A percentile compares a stretch with the other conserved stretches of the same genome.
Evolutionary conservation across 2,888 invertebrate species (phyloP).

Genomic region (Melanargia galathea): DNA sequence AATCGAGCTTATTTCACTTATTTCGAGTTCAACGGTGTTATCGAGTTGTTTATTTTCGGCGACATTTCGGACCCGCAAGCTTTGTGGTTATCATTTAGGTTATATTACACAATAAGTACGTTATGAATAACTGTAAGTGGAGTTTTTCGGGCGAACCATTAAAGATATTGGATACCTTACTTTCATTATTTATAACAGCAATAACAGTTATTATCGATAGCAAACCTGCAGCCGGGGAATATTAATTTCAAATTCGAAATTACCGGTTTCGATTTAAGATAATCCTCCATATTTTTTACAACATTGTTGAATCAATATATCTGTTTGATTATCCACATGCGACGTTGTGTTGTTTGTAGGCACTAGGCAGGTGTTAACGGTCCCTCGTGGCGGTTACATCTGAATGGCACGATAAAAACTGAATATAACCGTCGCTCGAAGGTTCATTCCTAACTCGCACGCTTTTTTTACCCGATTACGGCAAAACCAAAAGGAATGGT

Average conservation of each 20-base stretch:
- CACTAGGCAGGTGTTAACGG: constrained; percentile 74
- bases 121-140: constrained; percentile 5
- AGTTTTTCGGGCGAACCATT: constrained; percentile 5
- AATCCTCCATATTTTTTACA: constrained; percentile 19
- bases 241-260: constrained; percentile 37
- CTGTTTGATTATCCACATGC: too few species aligned
- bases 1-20: constrained; percentile 20
- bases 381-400: constrained; percentile 70
- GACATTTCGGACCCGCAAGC: not conserved
- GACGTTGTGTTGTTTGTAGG: constrained; percentile 24
- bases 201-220: constrained; percentile 23
- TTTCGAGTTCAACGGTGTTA: not conserved
- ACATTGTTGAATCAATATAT: constrained; percentile 21
- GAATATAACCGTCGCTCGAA: constrained; percentile 57
- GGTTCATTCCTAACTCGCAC: constrained; percentile 51
- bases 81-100: not conserved
- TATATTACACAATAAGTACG: not conserved
- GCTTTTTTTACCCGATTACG: too few species aligned
- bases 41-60: constrained; percentile 1
- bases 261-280: constrained; percentile 40
- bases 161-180: not conserved
- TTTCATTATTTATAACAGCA: constrained; percentile 28
- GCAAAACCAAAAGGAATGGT: too few species aligned
- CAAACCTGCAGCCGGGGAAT: constrained; percentile 19
- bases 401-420: constrained; percentile 72